Conservation (phyloP, 1,140 invertebrate genomes). For the Drosophila nannoptera region DNA sequence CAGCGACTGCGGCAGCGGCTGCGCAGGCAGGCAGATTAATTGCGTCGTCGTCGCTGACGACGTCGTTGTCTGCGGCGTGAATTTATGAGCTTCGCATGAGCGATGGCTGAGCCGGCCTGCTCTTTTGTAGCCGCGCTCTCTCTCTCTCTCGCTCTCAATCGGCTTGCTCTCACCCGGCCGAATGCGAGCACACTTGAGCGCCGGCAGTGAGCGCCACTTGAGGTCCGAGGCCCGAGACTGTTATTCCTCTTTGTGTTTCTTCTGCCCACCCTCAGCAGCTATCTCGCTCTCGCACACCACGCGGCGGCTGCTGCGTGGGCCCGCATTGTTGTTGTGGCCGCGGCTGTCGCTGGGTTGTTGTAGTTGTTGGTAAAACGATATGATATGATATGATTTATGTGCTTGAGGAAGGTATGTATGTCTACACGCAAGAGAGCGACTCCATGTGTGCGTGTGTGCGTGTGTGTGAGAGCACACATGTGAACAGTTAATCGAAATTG, state of each 20-base stretch:
- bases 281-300: background rate
- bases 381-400: constrained; percentile 22
- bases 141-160: constrained; percentile 17
- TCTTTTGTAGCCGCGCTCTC: constrained; percentile 3
- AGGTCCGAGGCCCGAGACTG: constrained; percentile 30
- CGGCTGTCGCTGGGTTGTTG: background rate
- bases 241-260: constrained; percentile 17
- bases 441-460: background rate
- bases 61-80: constrained; percentile 43
- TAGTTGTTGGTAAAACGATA: constrained; percentile 57
- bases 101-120: constrained; percentile 36
- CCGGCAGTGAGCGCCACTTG: constrained; percentile 60
- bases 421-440: background rate
- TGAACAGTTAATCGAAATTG: constrained; percentile 8
- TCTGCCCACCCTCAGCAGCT: constrained; percentile 2
- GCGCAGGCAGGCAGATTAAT: constrained; percentile 55
- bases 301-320: constrained; percentile 49
- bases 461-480: background rate
- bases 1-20: constrained; percentile 7
- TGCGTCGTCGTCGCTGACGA: constrained; percentile 43
- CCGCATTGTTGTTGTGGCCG: constrained; percentile 49
- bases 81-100: constrained; percentile 71
- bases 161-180: constrained; percentile 1
- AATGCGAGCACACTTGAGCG: constrained; percentile 33
- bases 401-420: background rate